These are phyloP conservation scores for Zoanthus sociatus DNA, from an alignment of 92 coral and sea anemone species.

Conservation along the genomic window DNA sequence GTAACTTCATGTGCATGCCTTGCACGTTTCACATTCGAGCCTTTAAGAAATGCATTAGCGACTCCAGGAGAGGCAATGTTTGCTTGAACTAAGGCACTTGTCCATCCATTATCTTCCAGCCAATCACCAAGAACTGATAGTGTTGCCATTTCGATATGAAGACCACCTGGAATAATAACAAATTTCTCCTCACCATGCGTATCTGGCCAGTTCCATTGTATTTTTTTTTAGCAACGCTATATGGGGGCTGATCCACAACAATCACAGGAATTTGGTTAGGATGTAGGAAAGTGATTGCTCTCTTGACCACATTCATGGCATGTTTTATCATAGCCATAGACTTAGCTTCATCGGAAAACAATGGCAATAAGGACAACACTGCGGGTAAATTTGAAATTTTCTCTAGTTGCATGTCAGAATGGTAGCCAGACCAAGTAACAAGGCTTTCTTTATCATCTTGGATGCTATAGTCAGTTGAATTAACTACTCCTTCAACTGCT, in stretches of 20 bases:
- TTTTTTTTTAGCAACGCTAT: not conserved
- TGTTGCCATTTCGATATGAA: not conserved
- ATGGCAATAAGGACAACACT: not conserved
- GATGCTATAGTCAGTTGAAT: not conserved
- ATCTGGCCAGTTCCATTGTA: conserved; percentile 7
- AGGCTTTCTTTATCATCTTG: not conserved
- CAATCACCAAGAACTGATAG: not conserved
- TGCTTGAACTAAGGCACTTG: conserved; percentile 43
- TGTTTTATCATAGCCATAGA: conserved; percentile 34
- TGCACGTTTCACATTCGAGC: conserved; percentile 34
- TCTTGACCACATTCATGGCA: conserved; percentile 45
- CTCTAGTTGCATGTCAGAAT: not conserved
- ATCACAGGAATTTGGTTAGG: conserved; percentile 49
- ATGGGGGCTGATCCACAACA: not conserved
- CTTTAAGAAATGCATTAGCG: conserved; percentile 45
- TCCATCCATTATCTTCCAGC: conserved; percentile 48
- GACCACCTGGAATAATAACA: not conserved
- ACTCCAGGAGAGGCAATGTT: conserved; percentile 32
- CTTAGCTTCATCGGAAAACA: not conserved
- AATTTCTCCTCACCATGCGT: not conserved
- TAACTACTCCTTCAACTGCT: not conserved
- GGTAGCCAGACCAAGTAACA: not conserved
- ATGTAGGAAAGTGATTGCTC: conserved; percentile 26
- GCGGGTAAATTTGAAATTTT: not conserved
- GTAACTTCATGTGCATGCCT: conserved; percentile 30